These are phyloP conservation scores for Nezara viridula DNA, from an alignment of 2,888 invertebrate species.

Conservation along the genomic window DNA sequence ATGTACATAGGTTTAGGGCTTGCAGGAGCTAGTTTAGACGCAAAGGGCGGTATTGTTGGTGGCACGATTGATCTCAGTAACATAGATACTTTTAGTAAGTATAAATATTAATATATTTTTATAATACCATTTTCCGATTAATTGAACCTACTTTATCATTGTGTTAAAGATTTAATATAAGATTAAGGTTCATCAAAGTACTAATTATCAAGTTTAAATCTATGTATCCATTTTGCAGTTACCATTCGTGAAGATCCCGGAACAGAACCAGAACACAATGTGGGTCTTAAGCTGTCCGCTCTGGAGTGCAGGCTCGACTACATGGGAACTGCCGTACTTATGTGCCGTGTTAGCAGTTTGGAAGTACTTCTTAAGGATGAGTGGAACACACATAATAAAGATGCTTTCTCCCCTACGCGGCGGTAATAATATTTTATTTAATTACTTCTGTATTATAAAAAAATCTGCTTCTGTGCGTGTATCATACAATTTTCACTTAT, in stretches of 20 bases:
- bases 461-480: no score
- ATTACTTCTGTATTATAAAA: no score
- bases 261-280: constrained; percentile 89
- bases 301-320: constrained; percentile 94
- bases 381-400: constrained; percentile 79
- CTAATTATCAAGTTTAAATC: background rate
- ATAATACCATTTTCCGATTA: background rate
- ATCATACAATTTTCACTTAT: no score
- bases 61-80: constrained; percentile 93
- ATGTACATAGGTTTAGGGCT: constrained; percentile 90
- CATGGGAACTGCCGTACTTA: constrained; percentile 97
- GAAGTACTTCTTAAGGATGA: constrained; percentile 87
- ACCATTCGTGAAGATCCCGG: constrained; percentile 92
- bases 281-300: constrained; percentile 85
- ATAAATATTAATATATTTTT: constrained; percentile 33
- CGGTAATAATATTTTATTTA: constrained; percentile 69
- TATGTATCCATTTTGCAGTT: constrained; percentile 71
- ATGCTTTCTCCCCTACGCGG: constrained; percentile 76
- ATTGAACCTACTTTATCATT: background rate
- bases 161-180: background rate
- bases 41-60: constrained; percentile 97
- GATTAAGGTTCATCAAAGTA: background rate
- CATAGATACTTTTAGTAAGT: constrained; percentile 85
- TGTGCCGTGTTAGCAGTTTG: constrained; percentile 89
- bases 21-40: constrained; percentile 92